Percentiles rank a stretch among this genome's conserved stretches.
Evolutionary conservation across 2,113 vertebrate genomes (phyloP).

Genomic region (Cyanoramphus novaezelandiae): DNA sequence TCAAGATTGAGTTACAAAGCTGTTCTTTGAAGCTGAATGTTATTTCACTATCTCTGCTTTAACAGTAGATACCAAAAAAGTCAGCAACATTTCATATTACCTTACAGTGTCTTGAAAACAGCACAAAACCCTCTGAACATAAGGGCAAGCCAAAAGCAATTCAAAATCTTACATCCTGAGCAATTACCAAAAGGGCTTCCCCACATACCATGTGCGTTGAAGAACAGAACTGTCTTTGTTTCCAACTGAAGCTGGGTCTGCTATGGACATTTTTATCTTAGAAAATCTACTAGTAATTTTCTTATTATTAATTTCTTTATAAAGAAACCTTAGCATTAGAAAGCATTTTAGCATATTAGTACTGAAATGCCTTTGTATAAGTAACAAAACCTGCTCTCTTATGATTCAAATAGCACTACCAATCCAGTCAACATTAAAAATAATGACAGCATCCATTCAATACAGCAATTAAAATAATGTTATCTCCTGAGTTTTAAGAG

Average conservation of each 20-base stretch:
- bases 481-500: slow-evolving; percentile 33
- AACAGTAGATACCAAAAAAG: neutral
- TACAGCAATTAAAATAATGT: slow-evolving; percentile 55
- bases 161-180: neutral
- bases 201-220: neutral
- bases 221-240: neutral
- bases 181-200: neutral
- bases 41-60: neutral
- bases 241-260: neutral
- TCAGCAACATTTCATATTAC: neutral
- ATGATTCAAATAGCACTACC: neutral
- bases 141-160: neutral
- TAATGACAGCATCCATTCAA: slow-evolving; percentile 48
- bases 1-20: neutral
- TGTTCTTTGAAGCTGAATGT: neutral
- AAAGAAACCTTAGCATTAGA: slow-evolving; percentile 27
- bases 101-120: neutral
- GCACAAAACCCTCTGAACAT: neutral
- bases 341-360: slow-evolving; percentile 56
- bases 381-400: slow-evolving; percentile 37
- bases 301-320: neutral
- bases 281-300: neutral
- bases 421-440: slow-evolving; percentile 60
- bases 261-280: neutral
- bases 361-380: slow-evolving; percentile 51